Evolutionary conservation across 2,888 invertebrate genomes (phyloP), one percentile per base, ranked within the genome.

Genomic region (Plemyria rubiginata): DNA sequence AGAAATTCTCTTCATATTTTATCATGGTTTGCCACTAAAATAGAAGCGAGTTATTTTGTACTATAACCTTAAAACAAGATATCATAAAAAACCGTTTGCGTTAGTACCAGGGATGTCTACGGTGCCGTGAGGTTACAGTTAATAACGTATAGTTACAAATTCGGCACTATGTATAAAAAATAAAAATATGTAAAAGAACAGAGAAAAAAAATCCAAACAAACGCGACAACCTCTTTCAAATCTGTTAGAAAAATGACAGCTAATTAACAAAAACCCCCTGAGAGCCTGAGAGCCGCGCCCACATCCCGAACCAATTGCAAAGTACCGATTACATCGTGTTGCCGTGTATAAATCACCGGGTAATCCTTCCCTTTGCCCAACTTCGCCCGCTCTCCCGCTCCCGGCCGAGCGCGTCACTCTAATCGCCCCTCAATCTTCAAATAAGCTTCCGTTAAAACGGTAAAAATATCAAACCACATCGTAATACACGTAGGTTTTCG

Each of bases 341-440:
- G 58, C 65, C 65, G 57, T 29, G 53, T 36, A 65, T 69, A 67
- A 67, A 67, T 69, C 67, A 69, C 61, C 53, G 51, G 16, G 43
- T 63, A 65, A 69, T 65, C 65, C 48, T 36, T 41, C 64, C 53
- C 13, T 12, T 28, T 40, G 9, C 46, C 61, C 55, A 15, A 38
- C 45, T 45, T 32, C 11, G 29, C 52, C 53, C 40, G 55, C n/a
- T 36, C 43, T 38, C 43, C 43, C 46, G 32, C 12, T 22, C 28
- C 9, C n/a, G 22, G 7, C 53, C 46, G 5, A 15, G 12, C 40
- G 46, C 28, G 16, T 52, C 57, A 43, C 50, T 36, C 9, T 1
- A 38, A 38, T 38, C 15, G 22, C 9, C 28, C 38, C 7, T 52
- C 29, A 15, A 59, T 57, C 32, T 51, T 45, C 36, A 9, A 40